These are phyloP conservation scores for Lethenteron camtschaticum DNA, from an alignment of 2,113 vertebrate species.

Conservation along the genomic window DNA sequence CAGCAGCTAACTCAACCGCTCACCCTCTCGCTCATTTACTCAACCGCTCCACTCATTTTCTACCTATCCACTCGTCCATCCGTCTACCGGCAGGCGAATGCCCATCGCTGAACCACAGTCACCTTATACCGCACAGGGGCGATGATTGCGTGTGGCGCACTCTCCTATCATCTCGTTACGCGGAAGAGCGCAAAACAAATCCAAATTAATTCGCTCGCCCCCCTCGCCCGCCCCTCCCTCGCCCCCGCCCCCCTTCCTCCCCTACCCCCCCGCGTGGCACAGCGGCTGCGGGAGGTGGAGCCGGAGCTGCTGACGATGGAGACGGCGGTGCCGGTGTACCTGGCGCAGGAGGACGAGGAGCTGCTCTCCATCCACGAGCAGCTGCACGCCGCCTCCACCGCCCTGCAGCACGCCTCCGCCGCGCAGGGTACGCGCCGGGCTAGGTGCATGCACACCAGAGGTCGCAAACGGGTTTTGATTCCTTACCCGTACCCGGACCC, in stretches of 20 bases:
- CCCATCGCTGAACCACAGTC: no score
- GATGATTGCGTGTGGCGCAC: no score
- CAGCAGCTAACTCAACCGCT: no score
- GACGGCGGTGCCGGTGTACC: slow-evolving; percentile 82
- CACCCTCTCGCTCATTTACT: no score
- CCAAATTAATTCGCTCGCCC: background rate
- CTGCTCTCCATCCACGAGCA: slow-evolving; percentile 84
- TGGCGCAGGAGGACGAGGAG: slow-evolving; percentile 77
- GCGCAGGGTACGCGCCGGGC: slow-evolving; percentile 47
- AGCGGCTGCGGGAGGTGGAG: slow-evolving; percentile 98
- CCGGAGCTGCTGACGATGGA: slow-evolving; percentile 88
- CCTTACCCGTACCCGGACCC: no score
- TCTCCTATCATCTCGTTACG: no score
- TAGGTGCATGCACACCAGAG: no score
- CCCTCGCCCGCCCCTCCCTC: background rate
- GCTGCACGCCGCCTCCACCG: slow-evolving; percentile 60
- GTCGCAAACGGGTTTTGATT: no score
- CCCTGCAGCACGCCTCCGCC: slow-evolving; percentile 57
- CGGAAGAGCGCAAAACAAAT: background rate
- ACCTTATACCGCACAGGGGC: no score
- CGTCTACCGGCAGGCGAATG: no score
- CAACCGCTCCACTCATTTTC: no score
- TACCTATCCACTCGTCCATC: no score
- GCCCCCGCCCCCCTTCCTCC: background rate
- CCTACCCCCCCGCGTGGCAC: background rate